A percentile compares a stretch with the other conserved stretches of the same genome.
Conservation (phyloP, 2,888 invertebrate genomes). For the Orthonevra nobilis region DNA sequence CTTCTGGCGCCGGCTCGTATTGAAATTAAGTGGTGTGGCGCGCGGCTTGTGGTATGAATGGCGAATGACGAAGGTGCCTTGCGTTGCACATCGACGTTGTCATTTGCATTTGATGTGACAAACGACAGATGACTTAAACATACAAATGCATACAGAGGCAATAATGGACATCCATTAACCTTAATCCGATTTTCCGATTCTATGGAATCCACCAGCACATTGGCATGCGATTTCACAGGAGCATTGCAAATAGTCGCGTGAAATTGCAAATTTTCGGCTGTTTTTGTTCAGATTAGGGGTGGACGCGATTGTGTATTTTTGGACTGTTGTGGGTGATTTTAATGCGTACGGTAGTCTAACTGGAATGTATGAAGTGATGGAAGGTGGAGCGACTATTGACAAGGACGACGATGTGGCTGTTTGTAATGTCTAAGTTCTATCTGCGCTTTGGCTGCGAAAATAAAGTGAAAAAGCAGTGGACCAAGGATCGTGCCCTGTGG, state of each 20-base stretch:
- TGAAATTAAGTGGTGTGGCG: constrained; percentile 34
- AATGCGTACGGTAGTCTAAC: too few species aligned
- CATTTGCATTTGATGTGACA: constrained; percentile 66
- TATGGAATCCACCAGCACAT: constrained; percentile 45
- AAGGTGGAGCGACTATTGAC: too few species aligned
- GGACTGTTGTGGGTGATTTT: neutral
- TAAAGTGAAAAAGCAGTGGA: too few species aligned
- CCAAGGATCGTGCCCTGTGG: too few species aligned
- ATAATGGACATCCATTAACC: constrained; percentile 68
- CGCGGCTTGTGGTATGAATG: constrained; percentile 1
- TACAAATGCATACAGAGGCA: constrained; percentile 19
- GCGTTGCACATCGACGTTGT: neutral
- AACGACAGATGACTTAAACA: constrained; percentile 63
- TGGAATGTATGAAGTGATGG: too few species aligned
- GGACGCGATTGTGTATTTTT: neutral
- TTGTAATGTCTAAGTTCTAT: too few species aligned
- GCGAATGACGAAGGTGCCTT: constrained; percentile 8
- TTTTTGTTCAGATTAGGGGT: constrained; percentile 17
- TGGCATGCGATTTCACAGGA: constrained; percentile 29
- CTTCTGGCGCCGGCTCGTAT: neutral
- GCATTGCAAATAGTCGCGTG: constrained; percentile 3
- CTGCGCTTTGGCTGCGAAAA: too few species aligned
- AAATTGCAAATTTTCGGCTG: constrained; percentile 19
- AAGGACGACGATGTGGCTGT: too few species aligned
- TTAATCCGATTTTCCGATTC: constrained; percentile 69